phyloP scores from a whole-genome alignment of 2,113 vertebrate species.

The Tupaia chinensis region DNA sequence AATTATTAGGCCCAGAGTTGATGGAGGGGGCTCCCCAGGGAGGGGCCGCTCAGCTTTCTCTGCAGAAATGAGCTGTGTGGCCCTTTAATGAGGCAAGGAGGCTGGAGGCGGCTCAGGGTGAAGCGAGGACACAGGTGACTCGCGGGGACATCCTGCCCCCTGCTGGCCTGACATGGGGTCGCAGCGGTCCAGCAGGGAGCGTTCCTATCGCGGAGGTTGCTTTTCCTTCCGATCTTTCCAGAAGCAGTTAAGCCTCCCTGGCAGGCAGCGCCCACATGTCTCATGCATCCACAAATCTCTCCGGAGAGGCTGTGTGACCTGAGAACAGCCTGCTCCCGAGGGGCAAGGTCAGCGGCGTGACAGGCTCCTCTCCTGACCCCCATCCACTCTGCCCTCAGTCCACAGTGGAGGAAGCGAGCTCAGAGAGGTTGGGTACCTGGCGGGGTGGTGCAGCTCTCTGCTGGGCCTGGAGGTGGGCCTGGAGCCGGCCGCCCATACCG shows the following conservation, averaged over 20 bases:
- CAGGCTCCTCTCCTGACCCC: too few species aligned
- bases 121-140: constrained; percentile 62
- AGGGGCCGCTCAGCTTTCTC: background rate
- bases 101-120: constrained; percentile 62
- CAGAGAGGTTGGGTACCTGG: too few species aligned
- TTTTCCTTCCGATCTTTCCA: constrained; percentile 20
- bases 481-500: too few species aligned
- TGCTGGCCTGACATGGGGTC: constrained; percentile 41
- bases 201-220: background rate
- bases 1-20: constrained; percentile 19
- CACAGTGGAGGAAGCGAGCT: too few species aligned
- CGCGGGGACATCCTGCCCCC: constrained; percentile 72
- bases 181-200: background rate
- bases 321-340: background rate
- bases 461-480: too few species aligned
- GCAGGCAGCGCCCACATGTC: background rate
- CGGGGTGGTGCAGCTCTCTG: too few species aligned
- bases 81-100: constrained; percentile 47
- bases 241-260: background rate
- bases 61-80: background rate
- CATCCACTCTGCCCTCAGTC: too few species aligned
- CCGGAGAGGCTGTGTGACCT: background rate
- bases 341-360: too few species aligned
- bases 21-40: constrained; percentile 3
- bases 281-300: background rate